Evolutionary conservation across 2,888 invertebrate species (phyloP), one percentile per base, ranked within the genome.

Genomic region (Helleia helle): DNA sequence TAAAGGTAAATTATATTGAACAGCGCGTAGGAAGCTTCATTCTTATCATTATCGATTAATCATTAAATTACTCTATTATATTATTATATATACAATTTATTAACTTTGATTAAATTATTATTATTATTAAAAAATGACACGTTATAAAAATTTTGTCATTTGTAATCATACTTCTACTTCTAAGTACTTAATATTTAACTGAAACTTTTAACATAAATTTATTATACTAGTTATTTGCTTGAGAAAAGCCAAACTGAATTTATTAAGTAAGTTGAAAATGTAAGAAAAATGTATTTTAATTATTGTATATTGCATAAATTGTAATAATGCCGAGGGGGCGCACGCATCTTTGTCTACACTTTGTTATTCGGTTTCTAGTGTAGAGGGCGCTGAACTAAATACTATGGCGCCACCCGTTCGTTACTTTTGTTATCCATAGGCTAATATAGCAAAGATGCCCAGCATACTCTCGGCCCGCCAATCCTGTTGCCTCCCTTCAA

Each of bases 1-100:
- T 88, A 87, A 87, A 86, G 84, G 83, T 87, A 87, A 88, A 87
- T 86, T 80, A n/a, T n/a, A 85, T 81, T 86, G 86, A 84, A 77
- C 86, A 85, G 76, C 83, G 76, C 79, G 84, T 86, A 84, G 84
- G 72, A 76, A 77, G 86, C 86, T 86, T 86, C 84, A 86, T 86
- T 81, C 75, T 83, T 84, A 86, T 85, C 80, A 85, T 84, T 84
- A 84, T 76, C 67, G 73, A 81, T 81, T 84, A 86, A 86, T 85
- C 81, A 83, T 85, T 85, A 79, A 83, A 85, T 80, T 84, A 84
- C 71, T 84, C 84, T 84, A 85, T 85, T 83, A 81, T 84, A 84
- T 84, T 81, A 85, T 85, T 84, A 85, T 81, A 79, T 68, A 80
- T 86, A 84, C 84, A 85, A 80, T 85, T 84, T 85, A 85, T 85